Percentiles rank a stretch among this genome's conserved stretches.
Evolutionary conservation across 1,140 invertebrate genomes (phyloP).

Genomic region (Ptiloglossa arizonensis): DNA sequence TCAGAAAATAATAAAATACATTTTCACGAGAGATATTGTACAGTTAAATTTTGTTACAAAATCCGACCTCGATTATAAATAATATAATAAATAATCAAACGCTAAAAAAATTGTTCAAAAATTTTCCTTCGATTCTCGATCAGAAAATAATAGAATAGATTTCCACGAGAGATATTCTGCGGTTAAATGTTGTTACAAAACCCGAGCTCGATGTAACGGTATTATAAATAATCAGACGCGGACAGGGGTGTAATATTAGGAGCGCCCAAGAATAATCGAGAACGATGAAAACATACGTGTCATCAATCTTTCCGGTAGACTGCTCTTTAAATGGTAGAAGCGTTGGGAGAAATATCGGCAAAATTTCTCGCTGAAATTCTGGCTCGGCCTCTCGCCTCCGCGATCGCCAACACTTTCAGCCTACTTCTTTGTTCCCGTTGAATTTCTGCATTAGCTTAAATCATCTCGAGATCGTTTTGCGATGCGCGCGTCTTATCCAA

Average conservation of each 20-base stretch:
- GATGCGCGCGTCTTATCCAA: conserved; percentile 61
- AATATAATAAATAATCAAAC: no score
- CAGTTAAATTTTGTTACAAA: no score
- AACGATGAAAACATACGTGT: conserved; percentile 65
- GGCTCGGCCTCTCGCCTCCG: conserved; percentile 16
- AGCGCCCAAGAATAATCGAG: conserved; percentile 63
- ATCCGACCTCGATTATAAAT: no score
- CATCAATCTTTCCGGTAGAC: conserved; percentile 71
- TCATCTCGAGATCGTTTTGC: conserved; percentile 55
- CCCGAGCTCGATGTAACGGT: no score
- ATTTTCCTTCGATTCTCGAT: no score
- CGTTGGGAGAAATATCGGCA: conserved; percentile 48
- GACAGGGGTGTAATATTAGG: conserved; percentile 15
- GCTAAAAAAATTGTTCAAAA: no score
- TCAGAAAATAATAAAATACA: no score
- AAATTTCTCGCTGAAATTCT: conserved; percentile 49
- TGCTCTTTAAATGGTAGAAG: conserved; percentile 62
- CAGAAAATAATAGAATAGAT: no score
- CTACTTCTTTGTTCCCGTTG: conserved; percentile 25
- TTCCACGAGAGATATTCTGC: no score
- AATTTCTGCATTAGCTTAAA: conserved; percentile 63
- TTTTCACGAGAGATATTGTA: no score
- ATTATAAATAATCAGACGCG: neutral
- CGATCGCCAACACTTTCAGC: conserved; percentile 35
- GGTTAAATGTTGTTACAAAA: no score